These are phyloP conservation scores for Cynocephalus volans DNA, from an alignment of 2,113 vertebrate species.

Conservation along the genomic window DNA sequence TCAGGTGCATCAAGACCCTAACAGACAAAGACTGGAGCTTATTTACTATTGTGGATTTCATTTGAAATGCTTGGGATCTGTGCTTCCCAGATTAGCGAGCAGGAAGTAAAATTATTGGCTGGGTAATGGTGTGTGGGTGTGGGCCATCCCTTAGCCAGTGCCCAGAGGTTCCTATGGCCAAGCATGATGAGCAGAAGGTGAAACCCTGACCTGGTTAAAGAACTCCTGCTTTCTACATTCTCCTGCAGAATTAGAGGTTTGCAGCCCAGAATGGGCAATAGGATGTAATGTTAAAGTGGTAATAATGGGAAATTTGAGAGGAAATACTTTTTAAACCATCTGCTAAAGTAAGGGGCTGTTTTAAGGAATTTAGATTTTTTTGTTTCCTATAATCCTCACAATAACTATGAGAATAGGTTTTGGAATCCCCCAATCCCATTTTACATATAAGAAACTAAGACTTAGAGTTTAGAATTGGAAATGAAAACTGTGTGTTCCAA, in stretches of 20 bases:
- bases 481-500: not conserved
- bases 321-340: not conserved
- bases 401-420: not conserved
- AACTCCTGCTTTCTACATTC: not conserved
- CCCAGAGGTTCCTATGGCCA: not conserved
- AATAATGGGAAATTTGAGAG: not conserved
- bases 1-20: not conserved
- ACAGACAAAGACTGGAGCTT: not conserved
- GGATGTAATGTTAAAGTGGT: not conserved
- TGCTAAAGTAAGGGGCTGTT: not conserved
- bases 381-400: constrained; percentile 27
- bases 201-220: not conserved
- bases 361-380: not conserved
- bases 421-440: not conserved
- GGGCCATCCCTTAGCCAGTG: not conserved
- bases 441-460: not conserved
- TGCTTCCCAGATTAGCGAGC: not conserved
- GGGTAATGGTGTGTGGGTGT: not conserved
- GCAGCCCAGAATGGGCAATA: not conserved
- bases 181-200: not conserved
- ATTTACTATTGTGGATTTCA: not conserved
- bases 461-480: constrained; percentile 20
- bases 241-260: not conserved
- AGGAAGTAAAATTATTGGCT: not conserved
- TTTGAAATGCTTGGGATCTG: not conserved